A percentile compares a stretch with the other conserved stretches of the same genome.
Evolutionary conservation across 2,797 vertebrate genomes (phyloP).

Genomic region (Allobates femoralis): DNA sequence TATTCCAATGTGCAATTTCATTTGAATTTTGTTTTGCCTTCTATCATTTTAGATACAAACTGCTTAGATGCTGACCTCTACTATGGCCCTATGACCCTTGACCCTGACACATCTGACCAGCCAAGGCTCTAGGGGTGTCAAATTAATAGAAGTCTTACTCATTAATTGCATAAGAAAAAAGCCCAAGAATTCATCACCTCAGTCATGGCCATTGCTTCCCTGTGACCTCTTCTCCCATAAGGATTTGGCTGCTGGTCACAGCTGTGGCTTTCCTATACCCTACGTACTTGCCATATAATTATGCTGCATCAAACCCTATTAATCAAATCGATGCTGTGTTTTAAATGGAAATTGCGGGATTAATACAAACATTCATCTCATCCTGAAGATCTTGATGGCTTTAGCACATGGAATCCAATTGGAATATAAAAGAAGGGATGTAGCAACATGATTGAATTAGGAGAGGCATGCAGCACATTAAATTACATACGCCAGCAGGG

Average conservation of each 20-base stretch:
- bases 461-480: constrained; percentile 86
- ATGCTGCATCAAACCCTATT: constrained; percentile 99
- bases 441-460: constrained; percentile 96
- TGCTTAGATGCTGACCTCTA: constrained; percentile 90
- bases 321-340: constrained; percentile 99
- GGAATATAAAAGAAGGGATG: constrained; percentile 95
- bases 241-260: constrained; percentile 91
- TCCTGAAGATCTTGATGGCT: constrained; percentile 98
- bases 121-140: constrained; percentile 93
- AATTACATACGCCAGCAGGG: constrained; percentile 87
- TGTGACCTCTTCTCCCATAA: constrained; percentile 96
- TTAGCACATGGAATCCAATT: constrained; percentile 97
- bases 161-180: constrained; percentile 99
- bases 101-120: constrained; percentile 98
- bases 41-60: constrained; percentile 78
- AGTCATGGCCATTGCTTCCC: constrained; percentile 99
- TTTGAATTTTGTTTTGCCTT: constrained; percentile 76
- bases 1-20: constrained; percentile 72
- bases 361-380: constrained; percentile 99
- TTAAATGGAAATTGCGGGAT: constrained; percentile 99
- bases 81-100: constrained; percentile 92
- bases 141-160: constrained; percentile 98
- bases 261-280: constrained; percentile 95
- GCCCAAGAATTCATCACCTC: constrained; percentile 99
- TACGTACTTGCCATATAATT: constrained; percentile 93